A percentile compares a stretch with the other conserved stretches of the same genome.
phyloP scores from a whole-genome alignment of 2,113 vertebrate species.

The Galeopterus variegatus region DNA sequence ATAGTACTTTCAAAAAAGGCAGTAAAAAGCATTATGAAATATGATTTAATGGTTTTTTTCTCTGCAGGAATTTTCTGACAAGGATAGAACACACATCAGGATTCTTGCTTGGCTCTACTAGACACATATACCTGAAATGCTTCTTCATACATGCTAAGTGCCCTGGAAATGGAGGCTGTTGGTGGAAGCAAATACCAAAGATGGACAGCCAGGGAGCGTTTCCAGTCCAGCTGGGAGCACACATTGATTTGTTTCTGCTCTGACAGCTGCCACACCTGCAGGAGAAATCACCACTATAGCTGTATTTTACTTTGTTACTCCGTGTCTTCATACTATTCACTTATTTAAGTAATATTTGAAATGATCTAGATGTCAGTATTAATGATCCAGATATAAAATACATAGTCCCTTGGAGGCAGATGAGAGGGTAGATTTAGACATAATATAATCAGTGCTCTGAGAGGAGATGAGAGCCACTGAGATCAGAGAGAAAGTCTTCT shows the following conservation, averaged over 20 bases:
- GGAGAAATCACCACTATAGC: background rate
- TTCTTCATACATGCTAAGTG: slow-evolving; percentile 93
- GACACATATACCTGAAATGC: slow-evolving; percentile 93
- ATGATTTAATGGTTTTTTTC: background rate
- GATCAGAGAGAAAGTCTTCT: background rate
- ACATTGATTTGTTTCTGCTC: slow-evolving; percentile 93
- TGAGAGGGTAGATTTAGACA: background rate
- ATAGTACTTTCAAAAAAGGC: slow-evolving; percentile 4
- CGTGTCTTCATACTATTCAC: background rate
- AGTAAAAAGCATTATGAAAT: slow-evolving; percentile 21
- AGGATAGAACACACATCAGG: background rate
- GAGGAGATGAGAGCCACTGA: background rate
- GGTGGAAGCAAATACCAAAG: slow-evolving; percentile 98
- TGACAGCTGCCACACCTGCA: slow-evolving; percentile 95
- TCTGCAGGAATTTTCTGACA: background rate
- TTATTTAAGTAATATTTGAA: slow-evolving; percentile 36
- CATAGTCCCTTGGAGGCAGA: background rate
- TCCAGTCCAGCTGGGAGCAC: slow-evolving; percentile 96
- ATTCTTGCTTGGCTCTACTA: slow-evolving; percentile 2
- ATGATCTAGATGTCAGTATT: background rate
- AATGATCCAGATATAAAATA: slow-evolving; percentile 35
- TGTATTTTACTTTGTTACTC: background rate
- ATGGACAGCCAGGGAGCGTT: slow-evolving; percentile 95
- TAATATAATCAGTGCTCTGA: background rate
- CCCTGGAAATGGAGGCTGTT: slow-evolving; percentile 94